Evolutionary conservation across 2,797 vertebrate species (phyloP), one percentile per base, ranked within the genome.

Genomic region (Falco novaeseelandiae): DNA sequence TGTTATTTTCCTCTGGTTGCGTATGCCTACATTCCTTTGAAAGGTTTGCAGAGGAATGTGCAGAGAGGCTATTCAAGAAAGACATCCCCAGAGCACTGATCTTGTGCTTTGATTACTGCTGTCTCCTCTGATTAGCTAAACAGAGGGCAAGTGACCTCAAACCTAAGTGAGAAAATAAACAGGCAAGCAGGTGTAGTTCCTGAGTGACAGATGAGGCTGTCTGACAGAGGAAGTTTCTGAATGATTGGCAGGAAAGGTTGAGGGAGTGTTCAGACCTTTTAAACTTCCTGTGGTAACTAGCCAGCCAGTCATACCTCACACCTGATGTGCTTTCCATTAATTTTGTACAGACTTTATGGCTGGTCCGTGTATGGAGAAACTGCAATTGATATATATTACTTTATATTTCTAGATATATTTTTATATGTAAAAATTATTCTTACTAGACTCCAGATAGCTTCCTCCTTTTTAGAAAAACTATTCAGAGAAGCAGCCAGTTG

Each of bases 61-160:
- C 9, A 34, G 49, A 71, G 71, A 80, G 40, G 32, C 92, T 90
- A 15, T 61, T 90, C 36, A 83, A 70, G 80, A 77, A 38, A 51
- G 52, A 63, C 40, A 63, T 77, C 71, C 57, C 46, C 1, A 5
- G 74, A 87, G 67, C 74, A 65, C 49, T 80, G 86, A 46, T 77
- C 46, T 5, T 38, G 29, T 80, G 63, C 86, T 96, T 93, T 94
- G 85, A 95, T 95, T 95, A 42, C 54, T 63, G 27, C 86, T 90
- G 63, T 96, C 94, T 95, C 81, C 67, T 94, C 88, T 94, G 94
- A 76, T 95, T 96, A 97, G 63, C 66, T 89, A 46, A 79, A 94
- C 52, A 66, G 58, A 95, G 70, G 77, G 73, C 80, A 82, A 52
- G 67, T 61, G 88, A 95, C 93, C 91, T 97, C 78, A 93, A n/a